Base-by-base conservation (phyloP, 2,797 vertebrate species). In the Danio jaintianensis region DNA sequence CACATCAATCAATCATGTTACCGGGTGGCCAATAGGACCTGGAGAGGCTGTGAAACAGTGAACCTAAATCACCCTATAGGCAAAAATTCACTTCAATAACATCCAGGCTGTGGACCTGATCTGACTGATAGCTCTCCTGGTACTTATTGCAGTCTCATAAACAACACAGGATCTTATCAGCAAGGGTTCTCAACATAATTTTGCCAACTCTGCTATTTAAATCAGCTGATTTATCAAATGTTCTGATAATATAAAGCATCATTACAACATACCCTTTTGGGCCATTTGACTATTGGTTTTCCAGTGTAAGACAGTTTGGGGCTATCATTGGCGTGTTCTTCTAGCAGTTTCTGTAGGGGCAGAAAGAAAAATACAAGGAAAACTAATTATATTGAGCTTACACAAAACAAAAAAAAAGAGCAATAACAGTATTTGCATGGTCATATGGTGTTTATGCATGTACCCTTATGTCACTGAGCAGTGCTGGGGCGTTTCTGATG, bases 261-360 rank as follows among this genome's bases (percentile, higher is more conserved):
- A 9, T 29, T 29, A 29, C 1, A 29, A 29, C 90, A 90, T 78
- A 95, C 96, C 92, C 97, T 96, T 90, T 96, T 94, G 66, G 97
- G 96, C 97, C 97, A 98, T 93, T 94, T 96, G 85, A 98, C 95
- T 75, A 98, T 98, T 43, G 97, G 97, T 87, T 95, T 87, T 90
- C 97, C 97, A 87, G 95, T 98, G 93, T 97, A 96, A 88, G 97
- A 94, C 89, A 96, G 89, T 89, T 96, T 95, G 75, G 95, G 93
- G 85, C 96, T 87, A 6, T 97, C 96, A 83, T 83, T 93, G 0
- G 91, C 90, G 86, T 97, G 96, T 69, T 95, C 93, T 67, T 93
- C 93, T 71, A 99, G 90, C 87, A 98, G 89, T 81, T 91, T 85
- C 97, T 98, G 86, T 45, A n/a, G 7, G 47, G 36, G 6, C 18